Conservation (phyloP, 2,113 vertebrate genomes). For the Pontoporia blainvillei region DNA sequence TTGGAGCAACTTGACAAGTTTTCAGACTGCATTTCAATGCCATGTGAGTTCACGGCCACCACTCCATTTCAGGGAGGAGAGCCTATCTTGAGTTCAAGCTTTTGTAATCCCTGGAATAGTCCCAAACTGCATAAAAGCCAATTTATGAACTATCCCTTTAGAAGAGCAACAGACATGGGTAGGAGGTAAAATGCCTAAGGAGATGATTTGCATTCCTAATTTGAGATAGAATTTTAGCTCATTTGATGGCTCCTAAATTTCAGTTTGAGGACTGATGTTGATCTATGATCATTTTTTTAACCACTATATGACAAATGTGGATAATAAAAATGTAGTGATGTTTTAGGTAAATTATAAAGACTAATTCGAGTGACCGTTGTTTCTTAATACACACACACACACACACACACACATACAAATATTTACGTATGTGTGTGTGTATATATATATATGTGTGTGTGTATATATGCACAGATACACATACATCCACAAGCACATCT, state of each 20-base stretch:
- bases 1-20: background rate
- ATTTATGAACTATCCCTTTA: background rate
- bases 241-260: background rate
- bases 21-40: background rate
- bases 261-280: background rate
- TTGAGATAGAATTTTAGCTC: background rate
- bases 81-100: background rate
- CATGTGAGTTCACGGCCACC: background rate
- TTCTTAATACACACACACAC: background rate
- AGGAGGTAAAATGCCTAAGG: background rate
- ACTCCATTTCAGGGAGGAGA: background rate
- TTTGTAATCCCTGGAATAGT: background rate
- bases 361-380: background rate
- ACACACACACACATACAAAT: background rate
- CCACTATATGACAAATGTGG: background rate
- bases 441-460: background rate
- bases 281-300: background rate
- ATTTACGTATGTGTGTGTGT: background rate
- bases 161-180: background rate
- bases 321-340: background rate
- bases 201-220: background rate
- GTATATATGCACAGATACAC: background rate
- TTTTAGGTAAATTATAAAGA: background rate
- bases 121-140: background rate
- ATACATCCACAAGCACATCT: background rate